Evolutionary conservation across 1,140 invertebrate genomes (phyloP).

Genomic region (Formica selysi): DNA sequence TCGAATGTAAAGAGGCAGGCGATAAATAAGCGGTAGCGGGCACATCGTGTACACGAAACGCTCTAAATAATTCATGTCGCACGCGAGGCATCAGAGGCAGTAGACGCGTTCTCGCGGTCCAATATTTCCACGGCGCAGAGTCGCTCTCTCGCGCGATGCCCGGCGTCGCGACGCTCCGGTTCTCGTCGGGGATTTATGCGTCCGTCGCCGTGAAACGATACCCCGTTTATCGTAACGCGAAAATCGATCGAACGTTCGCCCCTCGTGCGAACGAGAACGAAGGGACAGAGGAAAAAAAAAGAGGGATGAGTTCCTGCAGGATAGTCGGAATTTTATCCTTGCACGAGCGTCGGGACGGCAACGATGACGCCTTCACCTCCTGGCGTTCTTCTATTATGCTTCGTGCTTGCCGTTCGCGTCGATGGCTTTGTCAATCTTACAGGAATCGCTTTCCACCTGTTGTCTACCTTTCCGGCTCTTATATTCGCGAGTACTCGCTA

Average conservation of each 20-base stretch:
- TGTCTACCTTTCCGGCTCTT: conserved; percentile 40
- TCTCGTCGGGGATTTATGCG: conserved; percentile 53
- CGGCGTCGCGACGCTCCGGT: conserved; percentile 47
- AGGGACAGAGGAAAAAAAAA: neutral
- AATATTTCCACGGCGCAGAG: conserved; percentile 3
- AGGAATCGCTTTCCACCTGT: conserved; percentile 59
- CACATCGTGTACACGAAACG: conserved; percentile 14
- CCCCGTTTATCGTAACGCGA: conserved; percentile 56
- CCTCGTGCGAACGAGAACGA: neutral
- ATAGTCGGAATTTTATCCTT: conserved; percentile 49
- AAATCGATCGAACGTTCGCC: conserved; percentile 57
- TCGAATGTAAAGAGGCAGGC: neutral
- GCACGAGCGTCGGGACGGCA: neutral
- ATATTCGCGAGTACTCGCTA: neutral
- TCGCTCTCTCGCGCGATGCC: conserved; percentile 36
- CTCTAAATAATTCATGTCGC: conserved; percentile 61
- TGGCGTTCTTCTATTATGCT: conserved; percentile 23
- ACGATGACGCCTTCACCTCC: neutral
- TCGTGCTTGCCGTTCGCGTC: conserved; percentile 33
- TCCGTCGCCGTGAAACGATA: conserved; percentile 25
- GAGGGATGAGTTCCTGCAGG: neutral
- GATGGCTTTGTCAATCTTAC: conserved; percentile 56
- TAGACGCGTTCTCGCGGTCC: conserved; percentile 47
- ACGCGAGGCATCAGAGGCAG: conserved; percentile 20
- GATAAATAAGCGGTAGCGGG: conserved; percentile 22